Percentiles rank a stretch among this genome's conserved stretches.
These are phyloP conservation scores for Columbina picui DNA, from an alignment of 2,113 vertebrate species.

Conservation along the genomic window DNA sequence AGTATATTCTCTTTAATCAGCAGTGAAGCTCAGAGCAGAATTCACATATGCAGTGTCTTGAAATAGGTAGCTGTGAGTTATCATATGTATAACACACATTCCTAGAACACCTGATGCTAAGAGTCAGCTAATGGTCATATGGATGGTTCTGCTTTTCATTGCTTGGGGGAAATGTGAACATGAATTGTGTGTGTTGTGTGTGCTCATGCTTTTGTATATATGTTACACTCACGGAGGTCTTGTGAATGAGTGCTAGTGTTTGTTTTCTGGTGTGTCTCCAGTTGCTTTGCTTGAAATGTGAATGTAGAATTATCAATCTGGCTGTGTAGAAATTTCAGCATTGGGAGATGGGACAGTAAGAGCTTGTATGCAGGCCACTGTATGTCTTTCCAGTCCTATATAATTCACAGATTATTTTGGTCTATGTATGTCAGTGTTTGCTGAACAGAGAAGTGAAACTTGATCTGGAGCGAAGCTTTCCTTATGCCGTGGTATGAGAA, in stretches of 20 bases:
- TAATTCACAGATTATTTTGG: background rate
- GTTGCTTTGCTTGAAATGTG: background rate
- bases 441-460: background rate
- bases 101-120: background rate
- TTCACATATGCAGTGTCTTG: background rate
- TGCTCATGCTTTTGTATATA: accelerated
- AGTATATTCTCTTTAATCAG: background rate
- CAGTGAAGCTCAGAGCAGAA: background rate
- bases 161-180: background rate
- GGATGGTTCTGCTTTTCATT: background rate
- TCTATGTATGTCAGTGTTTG: background rate
- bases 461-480: background rate
- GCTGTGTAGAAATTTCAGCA: background rate
- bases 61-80: background rate
- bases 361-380: background rate
- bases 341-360: background rate
- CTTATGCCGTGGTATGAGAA: background rate
- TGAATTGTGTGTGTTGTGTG: background rate
- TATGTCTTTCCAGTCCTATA: background rate
- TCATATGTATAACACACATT: background rate
- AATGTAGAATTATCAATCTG: background rate
- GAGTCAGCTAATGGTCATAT: background rate
- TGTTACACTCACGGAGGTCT: background rate
- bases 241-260: background rate
- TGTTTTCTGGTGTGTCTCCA: background rate